Evolutionary conservation across 2,113 vertebrate genomes (phyloP).

Genomic region (Coturnix japonica): DNA sequence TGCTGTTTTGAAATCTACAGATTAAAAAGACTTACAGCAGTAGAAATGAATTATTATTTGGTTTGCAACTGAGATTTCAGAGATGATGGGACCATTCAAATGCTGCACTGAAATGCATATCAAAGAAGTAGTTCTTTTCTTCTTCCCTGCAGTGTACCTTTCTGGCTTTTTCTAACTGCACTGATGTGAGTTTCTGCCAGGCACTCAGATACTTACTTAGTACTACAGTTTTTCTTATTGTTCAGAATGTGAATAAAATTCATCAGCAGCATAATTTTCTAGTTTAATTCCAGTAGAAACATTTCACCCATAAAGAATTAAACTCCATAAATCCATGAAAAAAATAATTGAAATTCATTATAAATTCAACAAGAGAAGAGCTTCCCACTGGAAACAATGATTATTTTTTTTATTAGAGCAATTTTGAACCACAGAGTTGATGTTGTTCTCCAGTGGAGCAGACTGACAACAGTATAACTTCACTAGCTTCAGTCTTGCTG

Average conservation of each 20-base stretch:
- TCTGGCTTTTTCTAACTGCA: neutral
- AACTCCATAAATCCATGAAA: constrained; percentile 23
- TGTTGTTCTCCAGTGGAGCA: neutral
- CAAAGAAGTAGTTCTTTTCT: neutral
- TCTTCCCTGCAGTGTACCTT: neutral
- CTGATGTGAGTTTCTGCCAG: neutral
- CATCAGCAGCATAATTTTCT: neutral
- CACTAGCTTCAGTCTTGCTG: neutral
- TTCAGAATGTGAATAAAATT: neutral
- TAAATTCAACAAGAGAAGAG: neutral
- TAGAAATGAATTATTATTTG: neutral
- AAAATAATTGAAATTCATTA: constrained; percentile 15
- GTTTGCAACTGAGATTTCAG: neutral
- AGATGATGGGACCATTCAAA: neutral
- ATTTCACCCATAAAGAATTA: neutral
- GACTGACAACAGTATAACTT: neutral
- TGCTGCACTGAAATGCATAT: neutral
- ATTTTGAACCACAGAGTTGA: neutral
- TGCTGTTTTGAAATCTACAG: neutral
- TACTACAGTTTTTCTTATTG: neutral
- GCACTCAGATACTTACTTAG: neutral
- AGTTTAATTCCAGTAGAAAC: neutral
- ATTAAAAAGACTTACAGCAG: neutral
- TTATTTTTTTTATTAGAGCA: neutral
- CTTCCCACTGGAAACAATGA: neutral